Evolutionary conservation across 1,140 invertebrate species (phyloP).

Genomic region (Sycobia sp.): DNA sequence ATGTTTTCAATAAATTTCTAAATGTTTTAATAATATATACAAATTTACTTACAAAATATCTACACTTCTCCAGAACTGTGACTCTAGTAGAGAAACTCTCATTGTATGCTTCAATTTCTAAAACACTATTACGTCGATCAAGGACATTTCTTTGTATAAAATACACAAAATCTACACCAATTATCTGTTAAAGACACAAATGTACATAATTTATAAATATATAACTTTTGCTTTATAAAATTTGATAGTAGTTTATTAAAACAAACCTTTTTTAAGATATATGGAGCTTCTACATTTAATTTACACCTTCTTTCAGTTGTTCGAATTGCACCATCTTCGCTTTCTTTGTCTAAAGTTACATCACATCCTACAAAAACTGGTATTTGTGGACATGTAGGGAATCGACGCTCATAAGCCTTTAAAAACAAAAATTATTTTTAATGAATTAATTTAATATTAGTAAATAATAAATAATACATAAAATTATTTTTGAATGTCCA

Average conservation of each 20-base stretch:
- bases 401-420: conserved; percentile 91
- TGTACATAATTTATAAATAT: background rate
- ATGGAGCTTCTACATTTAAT: conserved; percentile 93
- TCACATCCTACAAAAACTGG: conserved; percentile 93
- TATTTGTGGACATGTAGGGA: conserved; percentile 93
- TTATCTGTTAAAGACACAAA: conserved; percentile 71
- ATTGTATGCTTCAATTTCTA: conserved; percentile 93
- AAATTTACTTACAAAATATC: conserved; percentile 81
- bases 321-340: conserved; percentile 78
- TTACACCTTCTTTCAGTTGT: conserved; percentile 89
- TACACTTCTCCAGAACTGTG: conserved; percentile 88
- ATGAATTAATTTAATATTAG: background rate
- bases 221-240: background rate
- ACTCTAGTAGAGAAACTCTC: conserved; percentile 89
- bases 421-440: background rate
- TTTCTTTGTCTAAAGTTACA: conserved; percentile 77
- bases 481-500: background rate
- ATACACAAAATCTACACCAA: conserved; percentile 90
- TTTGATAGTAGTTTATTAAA: background rate
- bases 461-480: background rate
- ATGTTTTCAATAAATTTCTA: too few relatives aligned
- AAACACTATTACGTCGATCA: conserved; percentile 76
- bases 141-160: conserved; percentile 93
- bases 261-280: conserved; percentile 89
- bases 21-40: too few relatives aligned